Percentiles rank a stretch among this genome's conserved stretches.
Evolutionary conservation across 2,113 vertebrate species (phyloP).

Genomic region (Rhea pennata): DNA sequence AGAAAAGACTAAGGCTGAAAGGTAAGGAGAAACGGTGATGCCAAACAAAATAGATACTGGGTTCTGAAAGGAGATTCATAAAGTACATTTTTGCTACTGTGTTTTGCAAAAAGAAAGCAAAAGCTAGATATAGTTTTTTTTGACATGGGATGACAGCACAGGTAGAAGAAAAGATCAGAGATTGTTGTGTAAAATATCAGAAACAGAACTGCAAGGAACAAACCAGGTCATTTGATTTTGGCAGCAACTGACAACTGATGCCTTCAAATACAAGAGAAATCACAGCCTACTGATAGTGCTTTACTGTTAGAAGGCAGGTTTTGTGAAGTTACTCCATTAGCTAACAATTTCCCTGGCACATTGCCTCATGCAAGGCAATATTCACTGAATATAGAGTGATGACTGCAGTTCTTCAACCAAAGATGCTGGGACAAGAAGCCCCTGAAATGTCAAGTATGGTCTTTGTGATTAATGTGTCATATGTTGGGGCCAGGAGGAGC

Average conservation of each 20-base stretch:
- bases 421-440: background rate
- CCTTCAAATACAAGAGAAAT: background rate
- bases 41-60: background rate
- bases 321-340: background rate
- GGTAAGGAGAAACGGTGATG: background rate
- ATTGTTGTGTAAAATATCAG: background rate
- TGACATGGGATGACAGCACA: background rate
- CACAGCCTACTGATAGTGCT: background rate
- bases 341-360: background rate
- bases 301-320: background rate
- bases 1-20: slow-evolving; percentile 27
- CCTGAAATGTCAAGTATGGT: background rate
- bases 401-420: background rate
- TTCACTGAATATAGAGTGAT: background rate
- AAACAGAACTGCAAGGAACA: background rate
- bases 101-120: background rate
- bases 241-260: background rate
- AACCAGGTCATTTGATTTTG: background rate
- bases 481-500: fast-evolving
- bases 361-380: background rate
- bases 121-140: background rate
- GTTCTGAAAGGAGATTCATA: background rate
- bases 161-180: background rate
- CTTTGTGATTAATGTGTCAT: background rate
- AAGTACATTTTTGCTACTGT: background rate